Evolutionary conservation across 2,797 vertebrate genomes (phyloP).

Genomic region (Ara ararauna): DNA sequence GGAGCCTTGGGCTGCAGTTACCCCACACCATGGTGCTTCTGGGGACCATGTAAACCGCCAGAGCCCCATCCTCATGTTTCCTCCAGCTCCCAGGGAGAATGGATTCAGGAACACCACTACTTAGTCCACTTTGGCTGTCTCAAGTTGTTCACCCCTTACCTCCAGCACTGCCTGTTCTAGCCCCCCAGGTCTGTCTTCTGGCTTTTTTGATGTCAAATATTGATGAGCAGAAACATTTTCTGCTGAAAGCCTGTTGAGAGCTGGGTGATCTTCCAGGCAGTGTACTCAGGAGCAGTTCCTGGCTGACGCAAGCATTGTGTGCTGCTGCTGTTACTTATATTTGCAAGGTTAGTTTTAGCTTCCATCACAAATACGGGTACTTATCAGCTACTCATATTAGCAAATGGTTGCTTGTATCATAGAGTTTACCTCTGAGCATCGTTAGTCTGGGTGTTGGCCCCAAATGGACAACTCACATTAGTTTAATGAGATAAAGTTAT

Average conservation of each 20-base stretch:
- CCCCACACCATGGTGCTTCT: rapidly evolving
- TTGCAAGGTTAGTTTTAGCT: background rate
- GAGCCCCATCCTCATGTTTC: background rate
- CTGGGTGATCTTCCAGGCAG: background rate
- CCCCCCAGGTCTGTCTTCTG: background rate
- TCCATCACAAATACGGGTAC: background rate
- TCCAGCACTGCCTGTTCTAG: background rate
- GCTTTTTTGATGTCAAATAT: background rate
- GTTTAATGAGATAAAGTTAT: background rate
- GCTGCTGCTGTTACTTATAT: background rate
- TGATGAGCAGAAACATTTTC: background rate
- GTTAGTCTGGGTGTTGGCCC: background rate
- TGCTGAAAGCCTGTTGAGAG: background rate
- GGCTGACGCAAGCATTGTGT: background rate
- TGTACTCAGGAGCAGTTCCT: background rate
- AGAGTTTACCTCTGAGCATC: background rate
- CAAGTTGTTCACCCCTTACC: background rate
- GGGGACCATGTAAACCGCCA: background rate
- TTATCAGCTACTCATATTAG: background rate
- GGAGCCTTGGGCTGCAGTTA: background rate
- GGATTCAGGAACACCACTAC: background rate
- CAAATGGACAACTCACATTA: background rate
- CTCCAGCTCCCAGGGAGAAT: background rate
- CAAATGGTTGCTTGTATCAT: background rate
- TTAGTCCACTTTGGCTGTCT: rapidly evolving